phyloP scores from a whole-genome alignment of 2,113 vertebrate species.

The Hypanus sabinus region DNA sequence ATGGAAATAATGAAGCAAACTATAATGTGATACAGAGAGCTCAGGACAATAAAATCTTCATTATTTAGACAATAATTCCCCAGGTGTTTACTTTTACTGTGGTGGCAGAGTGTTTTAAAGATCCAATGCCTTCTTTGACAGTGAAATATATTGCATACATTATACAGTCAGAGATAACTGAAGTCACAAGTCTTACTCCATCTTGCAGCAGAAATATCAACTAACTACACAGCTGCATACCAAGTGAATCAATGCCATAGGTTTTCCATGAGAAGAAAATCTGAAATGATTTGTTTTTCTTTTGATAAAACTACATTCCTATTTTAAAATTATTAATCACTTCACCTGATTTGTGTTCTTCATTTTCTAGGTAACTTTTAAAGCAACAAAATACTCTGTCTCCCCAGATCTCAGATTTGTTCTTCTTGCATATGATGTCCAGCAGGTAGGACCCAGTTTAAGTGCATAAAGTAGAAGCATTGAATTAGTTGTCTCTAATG shows the following conservation, averaged over 20 bases:
- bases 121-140: neutral
- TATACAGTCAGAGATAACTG: neutral
- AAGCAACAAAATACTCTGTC: slow-evolving; percentile 82
- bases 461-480: neutral
- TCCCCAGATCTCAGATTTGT: slow-evolving; percentile 90
- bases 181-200: neutral
- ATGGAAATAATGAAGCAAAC: slow-evolving; percentile 16
- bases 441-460: slow-evolving; percentile 65
- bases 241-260: neutral
- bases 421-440: slow-evolving; percentile 91
- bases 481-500: slow-evolving; percentile 40
- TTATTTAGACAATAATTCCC: neutral
- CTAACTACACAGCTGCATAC: neutral
- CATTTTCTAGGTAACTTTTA: slow-evolving; percentile 75
- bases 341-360: neutral
- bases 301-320: neutral
- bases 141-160: neutral
- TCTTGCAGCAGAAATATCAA: neutral
- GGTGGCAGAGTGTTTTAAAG: neutral
- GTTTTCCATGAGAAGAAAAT: neutral
- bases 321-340: neutral
- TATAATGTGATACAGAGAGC: neutral
- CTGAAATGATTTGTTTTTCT: neutral
- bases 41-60: neutral
- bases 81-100: neutral